Evolutionary conservation across 2,888 invertebrate species (phyloP).

Genomic region (Aricia artaxerxes): DNA sequence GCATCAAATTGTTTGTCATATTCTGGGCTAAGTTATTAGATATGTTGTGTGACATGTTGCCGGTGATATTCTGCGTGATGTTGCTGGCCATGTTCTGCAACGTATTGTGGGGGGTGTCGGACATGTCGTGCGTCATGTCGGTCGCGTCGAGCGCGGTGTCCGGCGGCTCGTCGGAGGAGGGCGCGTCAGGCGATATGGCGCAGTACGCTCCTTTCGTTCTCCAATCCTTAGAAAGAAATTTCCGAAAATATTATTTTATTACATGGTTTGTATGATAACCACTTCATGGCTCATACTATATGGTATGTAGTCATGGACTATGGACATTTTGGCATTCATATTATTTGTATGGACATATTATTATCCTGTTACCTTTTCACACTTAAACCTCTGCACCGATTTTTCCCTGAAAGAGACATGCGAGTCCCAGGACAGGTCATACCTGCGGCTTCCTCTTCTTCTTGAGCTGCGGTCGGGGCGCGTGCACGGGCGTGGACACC

Average conservation of each 20-base stretch:
- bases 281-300: too few relatives aligned
- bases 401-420: too few relatives aligned
- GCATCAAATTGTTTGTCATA: neutral
- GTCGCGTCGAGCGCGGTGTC: constrained; percentile 37
- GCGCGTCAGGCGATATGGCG: constrained; percentile 60
- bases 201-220: constrained; percentile 72
- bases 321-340: too few relatives aligned
- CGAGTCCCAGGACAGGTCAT: neutral
- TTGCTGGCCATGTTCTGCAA: neutral
- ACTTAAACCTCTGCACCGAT: too few relatives aligned
- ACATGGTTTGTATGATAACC: too few relatives aligned
- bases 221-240: constrained; percentile 56
- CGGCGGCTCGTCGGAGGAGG: constrained; percentile 63
- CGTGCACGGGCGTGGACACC: constrained; percentile 80
- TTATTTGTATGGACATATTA: too few relatives aligned
- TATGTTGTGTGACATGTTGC: neutral
- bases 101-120: neutral
- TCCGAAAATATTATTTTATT: too few relatives aligned
- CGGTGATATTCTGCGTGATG: neutral
- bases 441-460: constrained; percentile 73
- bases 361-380: too few relatives aligned
- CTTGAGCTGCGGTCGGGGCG: constrained; percentile 60
- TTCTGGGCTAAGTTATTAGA: neutral
- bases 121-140: constrained; percentile 30
- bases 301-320: too few relatives aligned